Evolutionary conservation across 1,140 invertebrate genomes (phyloP), one percentile per base, ranked within the genome.

Genomic region (Drosophila bifasciata): DNA sequence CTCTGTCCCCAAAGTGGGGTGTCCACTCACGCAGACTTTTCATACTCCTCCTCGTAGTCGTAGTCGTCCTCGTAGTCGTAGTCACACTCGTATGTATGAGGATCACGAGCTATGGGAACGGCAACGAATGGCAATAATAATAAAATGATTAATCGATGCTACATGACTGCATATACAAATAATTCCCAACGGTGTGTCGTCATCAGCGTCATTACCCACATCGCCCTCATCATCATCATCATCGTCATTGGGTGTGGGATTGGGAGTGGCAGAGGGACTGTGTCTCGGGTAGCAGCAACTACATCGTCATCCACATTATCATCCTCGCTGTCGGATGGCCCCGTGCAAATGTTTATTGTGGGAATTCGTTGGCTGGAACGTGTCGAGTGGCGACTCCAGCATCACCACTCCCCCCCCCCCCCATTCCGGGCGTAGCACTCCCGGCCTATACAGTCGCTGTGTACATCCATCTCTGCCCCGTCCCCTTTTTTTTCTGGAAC

Each of bases 71-170:
- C 8, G 23, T 51, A 6, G 25, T 51, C 16, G 9, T 36, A 17
- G 25, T 25, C 45, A 55, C 21, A 39, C 58, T 73, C 70, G 44
- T 84, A 71, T 76, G 80, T 79, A 88, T 78, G 83, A 71, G 69
- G 83, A 83, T 81, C 81, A 86, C 81, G 78, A 86, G 78, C 69
- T 71, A 53, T 88, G 83, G 83, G 83, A 88, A 81, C 57, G 68
- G 74, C 76, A 77, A 50, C 77, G 73, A 81, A 86, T 77, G 81
- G 77, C 76, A 75, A 74, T 66, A 88, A 88, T 88, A 86, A 88
- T 88, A 88, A 88, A 88, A 88, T 88, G 83, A 88, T 88, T 88
- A 88, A 88, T 88, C 83, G 83, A 88, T 88, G 83, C 84, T 88
- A 88, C 83, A 88, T 88, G 83, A 88, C 83, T 81, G 83, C 78